Evolutionary conservation across 2,888 invertebrate species (phyloP), one percentile per base, ranked within the genome.

Genomic region (Euphydryas editha): DNA sequence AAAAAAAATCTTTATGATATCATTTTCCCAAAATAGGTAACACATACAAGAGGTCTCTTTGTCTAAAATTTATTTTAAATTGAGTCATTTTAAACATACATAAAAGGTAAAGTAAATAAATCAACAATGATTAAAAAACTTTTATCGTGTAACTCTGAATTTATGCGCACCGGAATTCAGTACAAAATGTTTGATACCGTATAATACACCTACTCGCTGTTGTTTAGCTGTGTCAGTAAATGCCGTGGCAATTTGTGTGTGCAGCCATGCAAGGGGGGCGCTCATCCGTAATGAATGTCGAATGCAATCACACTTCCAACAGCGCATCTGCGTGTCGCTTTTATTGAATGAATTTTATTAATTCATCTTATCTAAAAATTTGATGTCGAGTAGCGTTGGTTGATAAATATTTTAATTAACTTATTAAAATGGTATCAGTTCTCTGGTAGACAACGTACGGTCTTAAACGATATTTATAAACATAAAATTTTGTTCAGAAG

Each of bases 181-280:
- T 47, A 15, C 47, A 21, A 20, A 21, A 47, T 47, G 20, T 47
- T 54, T 47, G 46, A 56, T 56, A 18, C 37, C n/a, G 20, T 17
- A 36, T 55, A 46, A 44, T 36, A 36, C n/a, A 24, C 15, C 7
- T 20, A 8, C 20, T 46, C 46, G 49, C 8, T 15, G 51, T 51
- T 51, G 51, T 51, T 58, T 83, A 86, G 87, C 83, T 85, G 84
- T 85, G 83, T 86, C 87, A 86, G 85, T 51, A 86, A 82, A 83
- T 83, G 82, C 81, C 81, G 71, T 81, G 81, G 83, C 86, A 88
- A 90, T 88, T 90, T 88, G 88, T 86, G 85, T 87, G 87, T 86
- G 88, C 87, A 87, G 78, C 84, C 78, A 86, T 83, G 87, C 90
- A 85, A 88, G 86, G 87, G 88, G 82, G 88, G 87, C 85, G 89